A percentile compares a stretch with the other conserved stretches of the same genome.
These are phyloP conservation scores for Druon quercuslanigerum DNA, from an alignment of 1,140 invertebrate species.

Conservation along the genomic window DNA sequence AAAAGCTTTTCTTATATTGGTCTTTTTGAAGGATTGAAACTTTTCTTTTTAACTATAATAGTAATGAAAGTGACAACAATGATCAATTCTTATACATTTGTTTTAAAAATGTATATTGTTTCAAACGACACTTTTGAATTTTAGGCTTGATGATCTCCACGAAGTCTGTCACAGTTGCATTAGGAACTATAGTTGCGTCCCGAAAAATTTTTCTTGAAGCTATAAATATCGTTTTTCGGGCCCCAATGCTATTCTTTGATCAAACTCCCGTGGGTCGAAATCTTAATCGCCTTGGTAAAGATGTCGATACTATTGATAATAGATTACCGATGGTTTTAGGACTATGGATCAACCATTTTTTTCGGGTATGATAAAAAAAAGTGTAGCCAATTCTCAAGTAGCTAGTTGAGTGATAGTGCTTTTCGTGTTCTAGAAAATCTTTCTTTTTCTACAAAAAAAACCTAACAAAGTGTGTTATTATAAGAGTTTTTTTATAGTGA, in stretches of 20 bases:
- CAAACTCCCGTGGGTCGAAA: slow-evolving; percentile 83
- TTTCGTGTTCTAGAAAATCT: neutral
- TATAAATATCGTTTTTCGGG: slow-evolving; percentile 79
- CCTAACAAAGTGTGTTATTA: neutral
- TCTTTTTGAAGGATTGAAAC: no score
- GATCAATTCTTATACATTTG: no score
- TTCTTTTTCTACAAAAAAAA: neutral
- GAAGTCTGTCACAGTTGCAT: slow-evolving; percentile 76
- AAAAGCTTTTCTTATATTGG: no score
- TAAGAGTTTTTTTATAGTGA: neutral
- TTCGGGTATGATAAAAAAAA: slow-evolving; percentile 71
- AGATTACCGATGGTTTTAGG: slow-evolving; percentile 66
- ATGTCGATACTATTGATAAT: slow-evolving; percentile 82
- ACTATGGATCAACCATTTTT: slow-evolving; percentile 71
- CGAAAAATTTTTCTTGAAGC: slow-evolving; percentile 78
- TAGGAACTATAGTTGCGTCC: slow-evolving; percentile 80
- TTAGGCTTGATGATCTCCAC: slow-evolving; percentile 76
- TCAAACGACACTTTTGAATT: slow-evolving; percentile 56
- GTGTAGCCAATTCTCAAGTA: no score
- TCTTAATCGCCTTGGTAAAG: slow-evolving; percentile 85
- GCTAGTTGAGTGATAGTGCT: no score
- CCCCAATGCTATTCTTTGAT: slow-evolving; percentile 86
- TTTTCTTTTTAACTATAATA: no score
- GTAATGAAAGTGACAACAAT: no score
- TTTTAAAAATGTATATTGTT: neutral